Evolutionary conservation across 2,888 invertebrate species (phyloP).

Genomic region (Alviniconcha strummeri): DNA sequence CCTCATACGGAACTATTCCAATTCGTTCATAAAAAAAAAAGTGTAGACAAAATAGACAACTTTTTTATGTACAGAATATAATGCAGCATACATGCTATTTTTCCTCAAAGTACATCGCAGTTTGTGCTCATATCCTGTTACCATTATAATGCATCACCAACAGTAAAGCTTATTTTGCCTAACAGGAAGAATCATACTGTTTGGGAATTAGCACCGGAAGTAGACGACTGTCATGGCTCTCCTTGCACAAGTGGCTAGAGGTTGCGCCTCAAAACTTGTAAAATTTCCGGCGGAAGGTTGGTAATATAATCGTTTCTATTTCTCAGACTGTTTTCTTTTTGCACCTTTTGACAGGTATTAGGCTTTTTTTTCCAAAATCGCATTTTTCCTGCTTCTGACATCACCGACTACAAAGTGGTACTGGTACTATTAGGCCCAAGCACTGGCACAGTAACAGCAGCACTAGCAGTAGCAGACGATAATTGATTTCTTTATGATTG

Average conservation of each 20-base stretch:
- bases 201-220: not conserved
- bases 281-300: conserved; percentile 19
- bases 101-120: not conserved
- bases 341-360: too few species aligned
- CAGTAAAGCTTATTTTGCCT: not conserved
- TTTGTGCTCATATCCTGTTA: not conserved
- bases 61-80: not conserved
- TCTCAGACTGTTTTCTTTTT: too few species aligned
- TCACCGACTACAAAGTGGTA: not conserved
- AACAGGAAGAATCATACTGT: not conserved
- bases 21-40: too few species aligned
- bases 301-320: not conserved
- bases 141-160: not conserved
- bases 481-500: too few species aligned
- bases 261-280: conserved; percentile 8
- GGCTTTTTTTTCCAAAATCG: not conserved
- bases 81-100: not conserved
- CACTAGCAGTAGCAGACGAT: too few species aligned
- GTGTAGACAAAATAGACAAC: not conserved
- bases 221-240: conserved; percentile 10
- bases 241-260: conserved; percentile 1
- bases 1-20: not conserved
- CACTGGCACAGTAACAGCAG: too few species aligned
- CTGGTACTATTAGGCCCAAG: too few species aligned
- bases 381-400: not conserved